phyloP scores from a whole-genome alignment of 1,140 invertebrate species.

The Drosophila auraria region DNA sequence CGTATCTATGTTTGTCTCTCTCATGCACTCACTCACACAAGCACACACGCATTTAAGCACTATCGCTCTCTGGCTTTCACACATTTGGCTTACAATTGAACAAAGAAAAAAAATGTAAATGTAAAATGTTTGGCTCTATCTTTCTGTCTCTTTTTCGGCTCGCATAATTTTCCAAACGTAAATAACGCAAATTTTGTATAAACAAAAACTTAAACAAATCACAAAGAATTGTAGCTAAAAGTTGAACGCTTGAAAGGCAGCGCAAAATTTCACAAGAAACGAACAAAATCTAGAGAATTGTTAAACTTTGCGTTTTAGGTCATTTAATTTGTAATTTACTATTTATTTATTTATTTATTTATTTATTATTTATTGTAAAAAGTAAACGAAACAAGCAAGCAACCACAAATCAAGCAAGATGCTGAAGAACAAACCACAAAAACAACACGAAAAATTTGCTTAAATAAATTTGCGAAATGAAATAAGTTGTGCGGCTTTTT shows the following conservation, averaged over 20 bases:
- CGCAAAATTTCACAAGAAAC: constrained; percentile 63
- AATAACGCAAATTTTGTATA: constrained; percentile 75
- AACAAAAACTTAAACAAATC: constrained; percentile 19
- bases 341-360: constrained; percentile 83
- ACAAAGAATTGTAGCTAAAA: constrained; percentile 77
- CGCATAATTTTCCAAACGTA: constrained; percentile 72
- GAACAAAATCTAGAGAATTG: constrained; percentile 52
- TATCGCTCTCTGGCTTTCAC: constrained; percentile 74
- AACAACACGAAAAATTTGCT: constrained; percentile 69
- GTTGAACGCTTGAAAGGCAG: constrained; percentile 81
- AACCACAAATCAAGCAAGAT: constrained; percentile 54
- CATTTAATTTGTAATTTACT: constrained; percentile 81
- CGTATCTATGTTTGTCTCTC: constrained; percentile 58
- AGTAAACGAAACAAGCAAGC: constrained; percentile 41
- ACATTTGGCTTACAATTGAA: constrained; percentile 79
- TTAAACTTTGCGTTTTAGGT: constrained; percentile 79
- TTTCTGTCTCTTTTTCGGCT: constrained; percentile 48
- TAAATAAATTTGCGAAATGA: constrained; percentile 80
- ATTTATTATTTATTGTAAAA: constrained; percentile 82
- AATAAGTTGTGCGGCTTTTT: constrained; percentile 74
- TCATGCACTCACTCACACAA: constrained; percentile 36
- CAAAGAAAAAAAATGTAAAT: constrained; percentile 29
- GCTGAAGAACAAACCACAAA: constrained; percentile 41
- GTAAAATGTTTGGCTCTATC: constrained; percentile 48
- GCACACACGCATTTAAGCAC: constrained; percentile 46